Evolutionary conservation across 2,113 vertebrate genomes (phyloP).

Genomic region (Zootoca vivipara): DNA sequence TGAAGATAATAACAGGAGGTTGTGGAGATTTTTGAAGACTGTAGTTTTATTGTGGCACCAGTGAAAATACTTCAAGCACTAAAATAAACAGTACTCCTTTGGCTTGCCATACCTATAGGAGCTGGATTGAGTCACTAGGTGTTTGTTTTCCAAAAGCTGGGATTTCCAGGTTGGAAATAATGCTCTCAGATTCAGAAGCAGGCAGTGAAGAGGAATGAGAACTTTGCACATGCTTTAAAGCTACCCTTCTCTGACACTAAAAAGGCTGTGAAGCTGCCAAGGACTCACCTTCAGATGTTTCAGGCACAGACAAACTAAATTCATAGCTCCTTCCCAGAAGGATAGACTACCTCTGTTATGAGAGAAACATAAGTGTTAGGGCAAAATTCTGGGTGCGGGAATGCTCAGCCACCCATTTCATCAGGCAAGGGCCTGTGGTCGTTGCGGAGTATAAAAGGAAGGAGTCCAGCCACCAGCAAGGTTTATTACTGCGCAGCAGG

Average conservation of each 20-base stretch:
- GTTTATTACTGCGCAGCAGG: too few species aligned
- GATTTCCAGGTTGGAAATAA: neutral
- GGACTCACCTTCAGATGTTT: neutral
- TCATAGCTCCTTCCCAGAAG: neutral
- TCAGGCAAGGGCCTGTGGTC: too few species aligned
- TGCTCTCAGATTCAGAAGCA: neutral
- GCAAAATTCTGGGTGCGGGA: too few species aligned
- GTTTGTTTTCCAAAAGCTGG: neutral
- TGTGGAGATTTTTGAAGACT: slow-evolving; percentile 8
- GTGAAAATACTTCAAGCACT: slow-evolving; percentile 1
- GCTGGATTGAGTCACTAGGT: neutral
- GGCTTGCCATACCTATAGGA: neutral
- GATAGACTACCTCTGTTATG: neutral
- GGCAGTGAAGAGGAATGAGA: neutral
- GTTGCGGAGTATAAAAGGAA: too few species aligned
- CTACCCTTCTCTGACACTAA: neutral
- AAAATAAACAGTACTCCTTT: neutral
- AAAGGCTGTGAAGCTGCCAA: neutral
- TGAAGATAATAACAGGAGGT: slow-evolving; percentile 15
- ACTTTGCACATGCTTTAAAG: neutral
- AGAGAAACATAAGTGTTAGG: too few species aligned
- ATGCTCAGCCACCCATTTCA: too few species aligned
- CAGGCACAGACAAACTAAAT: neutral
- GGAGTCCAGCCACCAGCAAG: too few species aligned
- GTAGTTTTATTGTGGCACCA: fast-evolving